Evolutionary conservation across 2,113 vertebrate genomes (phyloP).

Genomic region (Camelus bactrianus): DNA sequence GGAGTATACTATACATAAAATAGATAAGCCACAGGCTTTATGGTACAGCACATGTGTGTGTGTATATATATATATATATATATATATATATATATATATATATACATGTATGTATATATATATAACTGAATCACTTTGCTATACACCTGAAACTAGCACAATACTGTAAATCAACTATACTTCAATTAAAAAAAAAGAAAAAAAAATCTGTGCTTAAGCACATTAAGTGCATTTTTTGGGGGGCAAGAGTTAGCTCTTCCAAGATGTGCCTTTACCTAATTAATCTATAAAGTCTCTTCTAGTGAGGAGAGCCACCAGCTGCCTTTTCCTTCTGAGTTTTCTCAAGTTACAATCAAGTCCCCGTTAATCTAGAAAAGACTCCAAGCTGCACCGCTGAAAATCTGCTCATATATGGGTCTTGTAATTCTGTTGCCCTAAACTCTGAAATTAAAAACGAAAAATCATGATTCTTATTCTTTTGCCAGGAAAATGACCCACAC

Average conservation of each 20-base stretch:
- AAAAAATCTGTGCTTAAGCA: not conserved
- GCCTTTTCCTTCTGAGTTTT: not conserved
- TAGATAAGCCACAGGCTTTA: not conserved
- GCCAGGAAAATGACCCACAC: not conserved
- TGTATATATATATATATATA: not conserved
- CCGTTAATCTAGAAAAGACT: not conserved
- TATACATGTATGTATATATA: not conserved
- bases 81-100: not conserved
- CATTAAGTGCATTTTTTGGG: not conserved
- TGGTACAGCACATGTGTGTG: not conserved
- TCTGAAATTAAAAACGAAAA: not conserved
- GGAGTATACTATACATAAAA: not conserved
- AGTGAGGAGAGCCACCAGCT: not conserved
- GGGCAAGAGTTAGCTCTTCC: not conserved
- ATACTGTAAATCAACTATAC: not conserved
- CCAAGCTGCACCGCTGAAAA: not conserved
- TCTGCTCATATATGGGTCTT: not conserved
- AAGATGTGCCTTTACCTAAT: not conserved
- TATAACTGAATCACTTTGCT: not conserved
- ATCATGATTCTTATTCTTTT: not conserved
- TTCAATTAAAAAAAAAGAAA: not conserved
- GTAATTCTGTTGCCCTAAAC: not conserved
- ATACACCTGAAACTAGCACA: not conserved
- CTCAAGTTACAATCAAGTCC: not conserved
- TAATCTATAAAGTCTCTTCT: not conserved